Base-by-base conservation (phyloP, 2,797 vertebrate genomes). In the Neoniphon sammara region DNA sequence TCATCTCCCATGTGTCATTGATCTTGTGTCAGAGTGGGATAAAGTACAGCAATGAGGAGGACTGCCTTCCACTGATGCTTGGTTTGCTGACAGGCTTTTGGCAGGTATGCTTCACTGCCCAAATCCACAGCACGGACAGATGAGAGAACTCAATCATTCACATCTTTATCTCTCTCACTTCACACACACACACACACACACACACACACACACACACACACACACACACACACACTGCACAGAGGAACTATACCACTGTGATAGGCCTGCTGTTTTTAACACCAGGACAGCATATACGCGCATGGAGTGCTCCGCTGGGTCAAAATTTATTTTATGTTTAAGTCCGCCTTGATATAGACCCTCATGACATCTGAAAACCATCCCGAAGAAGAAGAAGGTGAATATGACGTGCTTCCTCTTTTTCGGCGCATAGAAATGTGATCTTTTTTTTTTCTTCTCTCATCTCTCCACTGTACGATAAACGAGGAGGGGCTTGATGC, bases 401-500 rank as follows among this genome's bases (percentile, higher is more conserved):
- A 64, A 56, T 67, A 78, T 91, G 91, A 93, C 90, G 88, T 87
- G 83, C 79, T 90, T 88, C 89, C 89, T 80, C 79, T 72, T 76
- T 70, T 77, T 66, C 82, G 61, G 81, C 84, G 81, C 84, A 86
- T 53, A 84, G 77, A 84, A 79, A 82, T 88, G 75, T 62, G 67
- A 39, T 72, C 52, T 17, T 54, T 50, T 49, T 36, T 50, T 44
- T 66, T 46, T 46, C 54, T 39, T 50, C 34, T n/a, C 5, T 60
- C 25, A 47, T 78, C 74, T 80, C 85, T 81, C 77, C 88, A 82
- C 88, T 89, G 89, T 91, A 89, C 88, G 92, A 88, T 91, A 85
- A 90, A 91, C 88, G 89, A 93, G 93, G 92, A 94, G 94, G 94
- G 94, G 93, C 92, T 93, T 92, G 91, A 80, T 76, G 82, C 84